These are phyloP conservation scores for Leptinotarsa lineolata DNA, from an alignment of 1,140 invertebrate genomes.

Conservation along the genomic window DNA sequence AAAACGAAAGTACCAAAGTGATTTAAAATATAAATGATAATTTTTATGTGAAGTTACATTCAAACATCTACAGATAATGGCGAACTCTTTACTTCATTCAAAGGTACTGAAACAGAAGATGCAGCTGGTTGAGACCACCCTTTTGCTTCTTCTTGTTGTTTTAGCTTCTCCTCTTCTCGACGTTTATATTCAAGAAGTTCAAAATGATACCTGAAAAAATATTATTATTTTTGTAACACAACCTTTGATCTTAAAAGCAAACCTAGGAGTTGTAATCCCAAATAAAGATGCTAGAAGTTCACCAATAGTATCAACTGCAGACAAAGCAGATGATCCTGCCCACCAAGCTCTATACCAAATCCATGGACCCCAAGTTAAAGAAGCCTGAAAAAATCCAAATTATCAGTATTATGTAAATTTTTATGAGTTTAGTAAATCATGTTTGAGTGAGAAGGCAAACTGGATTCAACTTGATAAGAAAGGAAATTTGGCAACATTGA, in stretches of 20 bases:
- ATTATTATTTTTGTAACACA: background rate
- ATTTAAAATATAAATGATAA: too few relatives aligned
- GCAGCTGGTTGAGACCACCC: constrained; percentile 47
- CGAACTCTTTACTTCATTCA: constrained; percentile 32
- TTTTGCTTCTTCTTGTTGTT: constrained; percentile 59
- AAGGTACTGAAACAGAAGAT: constrained; percentile 24
- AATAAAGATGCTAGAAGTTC: constrained; percentile 83
- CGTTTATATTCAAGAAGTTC: constrained; percentile 83
- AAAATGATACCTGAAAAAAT: constrained; percentile 76
- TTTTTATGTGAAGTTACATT: background rate
- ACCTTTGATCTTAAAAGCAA: constrained; percentile 9
- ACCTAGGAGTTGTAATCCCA: constrained; percentile 80
- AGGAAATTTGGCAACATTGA: too few relatives aligned
- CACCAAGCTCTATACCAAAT: constrained; percentile 69
- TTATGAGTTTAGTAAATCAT: background rate
- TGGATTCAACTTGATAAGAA: background rate
- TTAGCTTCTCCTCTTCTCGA: constrained; percentile 61
- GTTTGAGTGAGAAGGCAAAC: background rate
- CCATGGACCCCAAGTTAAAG: constrained; percentile 73
- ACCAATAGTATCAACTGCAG: constrained; percentile 81
- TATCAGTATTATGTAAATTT: background rate
- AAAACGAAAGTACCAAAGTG: too few relatives aligned
- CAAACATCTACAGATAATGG: constrained; percentile 35
- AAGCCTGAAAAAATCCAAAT: constrained; percentile 38
- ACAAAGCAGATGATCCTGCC: constrained; percentile 67